phyloP scores from a whole-genome alignment of 2,113 vertebrate species.

The Spea bombifrons region DNA sequence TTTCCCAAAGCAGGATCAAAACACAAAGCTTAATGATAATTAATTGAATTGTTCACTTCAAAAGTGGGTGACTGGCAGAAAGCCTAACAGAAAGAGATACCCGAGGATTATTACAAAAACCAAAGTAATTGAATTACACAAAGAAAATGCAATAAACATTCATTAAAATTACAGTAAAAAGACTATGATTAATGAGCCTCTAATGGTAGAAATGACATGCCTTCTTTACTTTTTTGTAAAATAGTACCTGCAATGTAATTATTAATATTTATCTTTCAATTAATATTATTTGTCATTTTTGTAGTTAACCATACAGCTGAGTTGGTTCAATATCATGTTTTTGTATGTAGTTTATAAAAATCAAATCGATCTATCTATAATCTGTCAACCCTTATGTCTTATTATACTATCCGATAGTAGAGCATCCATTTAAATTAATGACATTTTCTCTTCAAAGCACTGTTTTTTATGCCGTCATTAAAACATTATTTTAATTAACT shows the following conservation, averaged over 20 bases:
- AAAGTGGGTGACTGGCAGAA: slow-evolving; percentile 65
- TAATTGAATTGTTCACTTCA: slow-evolving; percentile 72
- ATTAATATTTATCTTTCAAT: slow-evolving; percentile 45
- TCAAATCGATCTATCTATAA: no score
- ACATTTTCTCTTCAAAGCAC: no score
- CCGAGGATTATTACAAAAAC: slow-evolving; percentile 61
- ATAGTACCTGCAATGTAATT: slow-evolving; percentile 53
- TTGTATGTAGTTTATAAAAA: no score
- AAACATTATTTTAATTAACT: no score
- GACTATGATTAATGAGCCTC: slow-evolving; percentile 67
- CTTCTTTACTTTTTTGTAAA: slow-evolving; percentile 49
- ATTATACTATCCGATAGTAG: no score
- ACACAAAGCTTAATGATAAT: slow-evolving; percentile 69
- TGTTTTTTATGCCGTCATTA: no score
- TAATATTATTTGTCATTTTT: background rate
- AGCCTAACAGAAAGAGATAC: slow-evolving; percentile 61
- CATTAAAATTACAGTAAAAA: slow-evolving; percentile 71
- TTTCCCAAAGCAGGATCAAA: slow-evolving; percentile 63
- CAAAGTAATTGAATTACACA: slow-evolving; percentile 72
- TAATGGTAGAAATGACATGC: slow-evolving; percentile 37
- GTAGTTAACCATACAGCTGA: background rate
- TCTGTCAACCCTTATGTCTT: no score
- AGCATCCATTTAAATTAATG: no score
- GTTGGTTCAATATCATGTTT: background rate
- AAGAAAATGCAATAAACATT: slow-evolving; percentile 74